Percentiles rank a stretch among this genome's conserved stretches.
These are phyloP conservation scores for Etheostoma spectabile DNA, from an alignment of 2,113 vertebrate genomes.

Conservation along the genomic window DNA sequence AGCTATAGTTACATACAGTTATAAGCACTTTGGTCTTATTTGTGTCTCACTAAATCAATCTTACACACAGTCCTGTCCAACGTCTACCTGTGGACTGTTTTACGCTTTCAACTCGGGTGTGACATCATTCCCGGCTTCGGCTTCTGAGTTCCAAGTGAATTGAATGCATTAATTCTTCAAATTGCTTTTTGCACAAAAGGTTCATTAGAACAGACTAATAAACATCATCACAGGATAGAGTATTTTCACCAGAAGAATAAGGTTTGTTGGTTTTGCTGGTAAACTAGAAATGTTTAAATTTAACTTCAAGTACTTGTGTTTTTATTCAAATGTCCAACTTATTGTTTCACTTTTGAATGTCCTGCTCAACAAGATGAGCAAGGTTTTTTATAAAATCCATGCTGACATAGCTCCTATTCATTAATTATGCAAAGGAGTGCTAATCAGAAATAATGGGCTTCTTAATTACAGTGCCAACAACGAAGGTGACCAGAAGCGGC, in stretches of 20 bases:
- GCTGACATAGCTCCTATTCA: conserved; percentile 66
- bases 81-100: too few species aligned
- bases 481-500: conserved; percentile 67
- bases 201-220: too few species aligned
- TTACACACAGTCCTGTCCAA: too few species aligned
- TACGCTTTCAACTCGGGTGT: too few species aligned
- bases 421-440: conserved; percentile 73
- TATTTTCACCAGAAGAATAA: background rate
- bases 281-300: background rate
- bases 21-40: too few species aligned
- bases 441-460: conserved; percentile 76
- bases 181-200: too few species aligned
- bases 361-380: conserved; percentile 67
- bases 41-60: too few species aligned
- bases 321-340: conserved; percentile 23
- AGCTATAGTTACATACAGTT: too few species aligned
- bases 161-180: too few species aligned
- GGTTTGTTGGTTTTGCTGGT: background rate
- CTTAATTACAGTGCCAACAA: conserved; percentile 70
- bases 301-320: background rate
- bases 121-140: too few species aligned
- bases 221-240: background rate
- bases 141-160: too few species aligned
- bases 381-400: conserved; percentile 70
- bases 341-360: conserved; percentile 53